Percentiles rank a stretch among this genome's conserved stretches.
Conservation (phyloP, 2,113 vertebrate genomes). For the Petroica traversi region DNA sequence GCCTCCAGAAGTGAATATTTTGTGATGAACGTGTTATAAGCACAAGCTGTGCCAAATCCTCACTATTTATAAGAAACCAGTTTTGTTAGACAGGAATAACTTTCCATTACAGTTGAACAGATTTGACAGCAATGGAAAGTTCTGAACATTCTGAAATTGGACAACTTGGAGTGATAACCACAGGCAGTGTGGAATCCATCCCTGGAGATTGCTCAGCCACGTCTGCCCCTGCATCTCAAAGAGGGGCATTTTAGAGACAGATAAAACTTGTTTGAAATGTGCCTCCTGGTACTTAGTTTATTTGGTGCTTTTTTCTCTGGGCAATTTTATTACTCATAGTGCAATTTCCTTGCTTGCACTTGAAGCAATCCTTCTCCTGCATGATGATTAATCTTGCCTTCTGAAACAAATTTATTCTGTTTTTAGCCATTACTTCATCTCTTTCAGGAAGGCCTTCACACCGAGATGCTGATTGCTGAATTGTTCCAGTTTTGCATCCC, state of each 20-base stretch:
- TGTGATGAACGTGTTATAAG: neutral
- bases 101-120: neutral
- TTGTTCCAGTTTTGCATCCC: neutral
- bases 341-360: neutral
- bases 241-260: neutral
- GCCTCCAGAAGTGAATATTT: neutral
- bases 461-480: neutral
- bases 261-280: neutral
- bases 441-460: neutral
- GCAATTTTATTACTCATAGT: neutral
- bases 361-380: neutral
- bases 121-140: neutral
- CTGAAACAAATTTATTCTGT: neutral
- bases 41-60: neutral
- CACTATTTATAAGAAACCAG: neutral
- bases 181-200: neutral
- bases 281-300: neutral
- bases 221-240: neutral
- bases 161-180: neutral
- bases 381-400: neutral
- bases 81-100: neutral
- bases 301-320: neutral
- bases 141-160: neutral
- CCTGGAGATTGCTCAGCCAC: neutral
- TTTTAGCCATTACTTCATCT: constrained; percentile 17